Percentiles rank a stretch among this genome's conserved stretches.
phyloP scores from a whole-genome alignment of 2,888 invertebrate species.

The Scaptomyza tumidula region DNA sequence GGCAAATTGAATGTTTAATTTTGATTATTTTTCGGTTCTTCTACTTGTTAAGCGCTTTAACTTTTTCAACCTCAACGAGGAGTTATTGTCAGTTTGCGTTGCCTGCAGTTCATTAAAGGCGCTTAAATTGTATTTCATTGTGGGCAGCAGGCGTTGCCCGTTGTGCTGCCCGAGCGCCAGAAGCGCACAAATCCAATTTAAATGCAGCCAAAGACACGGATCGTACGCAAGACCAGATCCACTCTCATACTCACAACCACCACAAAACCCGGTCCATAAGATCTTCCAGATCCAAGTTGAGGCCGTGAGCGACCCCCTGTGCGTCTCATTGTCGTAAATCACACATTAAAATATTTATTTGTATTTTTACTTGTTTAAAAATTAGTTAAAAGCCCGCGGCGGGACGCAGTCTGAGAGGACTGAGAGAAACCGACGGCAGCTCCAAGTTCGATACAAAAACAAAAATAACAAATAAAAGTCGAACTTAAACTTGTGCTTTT shows the following conservation, averaged over 20 bases:
- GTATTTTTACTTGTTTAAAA: slow-evolving; percentile 80
- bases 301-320: slow-evolving; percentile 62
- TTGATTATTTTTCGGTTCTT: slow-evolving; percentile 7
- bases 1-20: slow-evolving; percentile 27
- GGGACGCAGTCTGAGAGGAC: slow-evolving; percentile 12
- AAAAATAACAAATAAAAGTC: background rate
- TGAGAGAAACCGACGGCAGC: background rate
- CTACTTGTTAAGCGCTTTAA: background rate
- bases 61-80: slow-evolving; percentile 2
- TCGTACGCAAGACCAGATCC: slow-evolving; percentile 18
- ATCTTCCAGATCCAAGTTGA: slow-evolving; percentile 21
- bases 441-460: slow-evolving; percentile 6
- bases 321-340: slow-evolving; percentile 79
- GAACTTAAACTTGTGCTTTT: slow-evolving; percentile 40
- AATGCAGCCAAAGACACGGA: slow-evolving; percentile 56
- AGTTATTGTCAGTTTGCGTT: background rate
- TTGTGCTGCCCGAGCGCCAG: slow-evolving; percentile 57
- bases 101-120: slow-evolving; percentile 71
- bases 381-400: slow-evolving; percentile 75
- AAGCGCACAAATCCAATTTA: slow-evolving; percentile 79
- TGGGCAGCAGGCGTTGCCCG: slow-evolving; percentile 38
- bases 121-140: slow-evolving; percentile 78
- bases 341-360: slow-evolving; percentile 81
- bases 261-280: slow-evolving; percentile 10
- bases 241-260: background rate